Conservation (phyloP, 2,888 invertebrate genomes). For the Onthophagus sagittarius region DNA sequence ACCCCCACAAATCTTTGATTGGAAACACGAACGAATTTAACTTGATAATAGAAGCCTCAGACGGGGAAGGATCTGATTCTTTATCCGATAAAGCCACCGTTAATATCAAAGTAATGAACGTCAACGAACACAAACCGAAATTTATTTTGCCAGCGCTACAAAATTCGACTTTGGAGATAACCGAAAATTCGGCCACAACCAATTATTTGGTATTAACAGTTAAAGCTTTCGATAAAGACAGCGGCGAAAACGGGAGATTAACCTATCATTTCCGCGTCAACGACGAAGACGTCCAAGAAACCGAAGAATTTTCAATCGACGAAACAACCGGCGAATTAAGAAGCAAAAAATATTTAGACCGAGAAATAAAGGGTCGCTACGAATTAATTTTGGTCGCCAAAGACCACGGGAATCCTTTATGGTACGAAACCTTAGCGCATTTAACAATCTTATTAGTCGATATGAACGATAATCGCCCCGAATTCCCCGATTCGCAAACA, state of each 20-base stretch:
- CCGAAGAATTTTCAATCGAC: conserved; percentile 78
- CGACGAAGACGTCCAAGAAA: conserved; percentile 65
- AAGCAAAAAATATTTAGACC: conserved; percentile 73
- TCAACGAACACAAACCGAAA: conserved; percentile 78
- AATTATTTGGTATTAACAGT: conserved; percentile 78
- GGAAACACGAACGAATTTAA: conserved; percentile 58
- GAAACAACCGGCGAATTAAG: conserved; percentile 74
- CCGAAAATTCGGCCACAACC: conserved; percentile 76
- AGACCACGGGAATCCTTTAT: conserved; percentile 78
- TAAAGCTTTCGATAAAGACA: conserved; percentile 76
- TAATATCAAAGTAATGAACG: conserved; percentile 70
- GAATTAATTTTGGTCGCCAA: conserved; percentile 76
- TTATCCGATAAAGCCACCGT: conserved; percentile 67
- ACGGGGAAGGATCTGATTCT: conserved; percentile 65
- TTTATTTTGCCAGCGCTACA: conserved; percentile 74
- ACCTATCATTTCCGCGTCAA: conserved; percentile 79
- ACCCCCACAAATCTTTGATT: conserved; percentile 67
- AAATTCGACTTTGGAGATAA: conserved; percentile 74
- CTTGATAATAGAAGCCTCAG: conserved; percentile 63
- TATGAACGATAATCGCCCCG: conserved; percentile 77
- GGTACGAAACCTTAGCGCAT: conserved; percentile 73
- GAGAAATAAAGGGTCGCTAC: conserved; percentile 66
- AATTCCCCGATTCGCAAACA: conserved; percentile 61
- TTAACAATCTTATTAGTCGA: conserved; percentile 73
- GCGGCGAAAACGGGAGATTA: conserved; percentile 77